A percentile compares a stretch with the other conserved stretches of the same genome.
Conservation (phyloP, 2,797 vertebrate species). For the Pipistrellus pygmaeus region DNA sequence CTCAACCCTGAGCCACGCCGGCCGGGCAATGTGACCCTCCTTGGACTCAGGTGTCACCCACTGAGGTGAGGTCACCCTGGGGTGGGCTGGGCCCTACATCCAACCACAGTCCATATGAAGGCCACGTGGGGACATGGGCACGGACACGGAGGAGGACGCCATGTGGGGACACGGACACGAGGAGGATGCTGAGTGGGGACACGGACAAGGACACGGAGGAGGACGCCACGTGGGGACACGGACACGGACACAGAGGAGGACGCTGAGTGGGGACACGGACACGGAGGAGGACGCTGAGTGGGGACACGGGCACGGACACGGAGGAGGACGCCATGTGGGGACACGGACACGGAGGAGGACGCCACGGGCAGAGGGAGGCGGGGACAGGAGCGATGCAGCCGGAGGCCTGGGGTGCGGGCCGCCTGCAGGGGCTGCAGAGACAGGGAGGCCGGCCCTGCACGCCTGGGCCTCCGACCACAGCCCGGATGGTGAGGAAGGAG, state of each 20-base stretch:
- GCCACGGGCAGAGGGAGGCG: accelerated
- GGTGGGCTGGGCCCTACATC: background rate
- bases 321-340: background rate
- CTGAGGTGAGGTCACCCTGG: background rate
- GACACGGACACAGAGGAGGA: background rate
- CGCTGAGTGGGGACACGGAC: background rate
- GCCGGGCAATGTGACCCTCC: too few species aligned
- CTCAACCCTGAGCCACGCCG: too few species aligned
- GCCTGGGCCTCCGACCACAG: too few species aligned
- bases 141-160: background rate
- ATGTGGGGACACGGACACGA: background rate
- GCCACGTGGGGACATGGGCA: background rate
- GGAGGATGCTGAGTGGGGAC: background rate
- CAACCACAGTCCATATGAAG: background rate
- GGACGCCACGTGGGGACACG: background rate
- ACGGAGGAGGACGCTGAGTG: too few species aligned
- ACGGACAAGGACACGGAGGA: background rate
- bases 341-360: background rate
- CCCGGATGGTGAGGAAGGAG: accelerated
- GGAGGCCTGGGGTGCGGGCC: accelerated
- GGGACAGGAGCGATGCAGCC: accelerated
- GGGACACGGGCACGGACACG: background rate
- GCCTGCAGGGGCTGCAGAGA: background rate
- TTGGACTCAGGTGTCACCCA: background rate
- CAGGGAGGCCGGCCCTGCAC: background rate